Evolutionary conservation across 1,140 invertebrate genomes (phyloP), one percentile per base, ranked within the genome.

Genomic region (Drosophila kurseongensis): DNA sequence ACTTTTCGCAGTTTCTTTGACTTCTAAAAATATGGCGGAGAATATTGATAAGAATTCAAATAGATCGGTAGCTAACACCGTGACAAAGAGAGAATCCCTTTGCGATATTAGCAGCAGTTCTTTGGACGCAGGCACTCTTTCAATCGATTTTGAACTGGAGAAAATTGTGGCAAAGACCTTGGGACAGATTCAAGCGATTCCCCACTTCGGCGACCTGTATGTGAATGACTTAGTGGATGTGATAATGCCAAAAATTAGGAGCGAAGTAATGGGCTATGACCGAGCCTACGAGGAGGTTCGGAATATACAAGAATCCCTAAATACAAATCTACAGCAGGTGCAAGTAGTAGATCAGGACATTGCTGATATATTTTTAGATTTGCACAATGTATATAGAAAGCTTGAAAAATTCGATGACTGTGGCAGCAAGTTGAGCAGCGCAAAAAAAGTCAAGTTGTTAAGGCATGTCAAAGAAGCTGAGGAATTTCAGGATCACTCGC

Each of bases 331-430:
- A 8, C n/a, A 56, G 0, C 54, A 85, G 29, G 35, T 36, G 42
- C 1, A 38, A 5, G n/a, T 16, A 14, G 16, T 65, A 0, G 60
- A 75, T 45, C 23, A 66, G 2, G 81, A 85, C 8, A 61, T 85
- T 38, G 74, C 78, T 1, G 68, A 78, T 7, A 85, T 85, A 16
- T 85, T 56, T 42, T 36, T 75, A 10, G 78, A 80, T 7, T 40
- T 85, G 47, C 78, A 85, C 27, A 75, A 71, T n/a, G 86, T 85
- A 12, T 85, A 75, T 9, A 50, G 7, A 1, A 76, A 57, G 18
- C 42, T 84, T 0, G 80, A 84, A 6, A 13, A 16, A 0, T 14
- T 56, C 0, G 57, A 59, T 13, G 5, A 5, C 1, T 7, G 40
- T 4, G 14, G n/a, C 5, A 40, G 14, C 3, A 59, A 29, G 32